phyloP scores from a whole-genome alignment of 2,113 vertebrate genomes.

The Notiomystis cincta region DNA sequence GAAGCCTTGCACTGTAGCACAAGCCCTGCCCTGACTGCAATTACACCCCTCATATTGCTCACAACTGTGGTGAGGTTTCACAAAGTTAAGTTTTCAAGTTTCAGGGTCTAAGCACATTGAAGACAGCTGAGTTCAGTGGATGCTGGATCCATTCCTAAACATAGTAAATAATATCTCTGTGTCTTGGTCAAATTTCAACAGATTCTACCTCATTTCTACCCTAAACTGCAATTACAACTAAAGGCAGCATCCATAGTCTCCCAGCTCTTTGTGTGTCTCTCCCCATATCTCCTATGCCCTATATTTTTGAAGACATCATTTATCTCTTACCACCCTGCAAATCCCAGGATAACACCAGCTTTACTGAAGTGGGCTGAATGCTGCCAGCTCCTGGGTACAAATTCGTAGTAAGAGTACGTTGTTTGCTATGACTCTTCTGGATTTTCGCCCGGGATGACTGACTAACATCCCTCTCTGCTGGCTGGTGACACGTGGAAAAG shows the following conservation, averaged over 20 bases:
- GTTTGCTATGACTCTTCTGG: background rate
- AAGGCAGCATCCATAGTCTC: background rate
- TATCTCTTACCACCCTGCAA: background rate
- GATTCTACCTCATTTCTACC: background rate
- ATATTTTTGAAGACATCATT: background rate
- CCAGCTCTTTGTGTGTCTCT: background rate
- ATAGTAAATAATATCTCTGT: background rate
- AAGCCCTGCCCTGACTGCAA: background rate
- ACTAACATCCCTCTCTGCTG: background rate
- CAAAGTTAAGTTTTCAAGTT: background rate
- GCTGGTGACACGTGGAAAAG: background rate
- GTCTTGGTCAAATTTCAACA: background rate
- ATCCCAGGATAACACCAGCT: background rate
- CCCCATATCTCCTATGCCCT: background rate
- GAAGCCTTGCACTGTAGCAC: background rate
- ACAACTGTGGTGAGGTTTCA: background rate
- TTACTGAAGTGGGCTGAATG: background rate
- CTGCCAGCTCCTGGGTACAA: background rate
- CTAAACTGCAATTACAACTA: background rate
- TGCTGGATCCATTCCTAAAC: background rate
- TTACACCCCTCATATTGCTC: rapidly evolving
- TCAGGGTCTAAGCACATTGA: background rate
- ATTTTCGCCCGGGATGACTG: background rate
- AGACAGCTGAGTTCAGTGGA: background rate
- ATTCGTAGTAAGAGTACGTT: background rate